A percentile compares a stretch with the other conserved stretches of the same genome.
These are phyloP conservation scores for Corapipo altera DNA, from an alignment of 2,113 vertebrate genomes.

Conservation along the genomic window DNA sequence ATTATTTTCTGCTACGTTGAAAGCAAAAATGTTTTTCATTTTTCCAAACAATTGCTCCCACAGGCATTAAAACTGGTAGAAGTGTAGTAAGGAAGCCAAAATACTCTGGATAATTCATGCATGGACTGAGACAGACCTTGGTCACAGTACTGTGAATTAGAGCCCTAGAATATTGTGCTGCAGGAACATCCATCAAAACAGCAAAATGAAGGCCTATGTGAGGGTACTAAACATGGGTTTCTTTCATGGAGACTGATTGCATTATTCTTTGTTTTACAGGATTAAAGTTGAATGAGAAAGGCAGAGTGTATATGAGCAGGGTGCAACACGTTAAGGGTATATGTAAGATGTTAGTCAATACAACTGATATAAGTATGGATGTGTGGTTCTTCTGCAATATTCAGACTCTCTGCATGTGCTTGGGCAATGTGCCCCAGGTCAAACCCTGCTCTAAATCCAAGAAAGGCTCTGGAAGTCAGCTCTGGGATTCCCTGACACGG, in stretches of 20 bases:
- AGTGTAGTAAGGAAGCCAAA: neutral
- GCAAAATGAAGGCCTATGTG: neutral
- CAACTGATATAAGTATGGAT: neutral
- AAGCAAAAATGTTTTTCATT: neutral
- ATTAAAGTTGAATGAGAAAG: neutral
- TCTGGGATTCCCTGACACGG: accelerated
- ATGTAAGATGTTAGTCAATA: neutral
- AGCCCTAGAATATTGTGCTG: neutral
- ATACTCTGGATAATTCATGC: neutral
- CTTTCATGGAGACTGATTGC: neutral
- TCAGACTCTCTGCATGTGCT: neutral
- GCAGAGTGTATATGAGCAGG: neutral
- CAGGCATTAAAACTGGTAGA: neutral
- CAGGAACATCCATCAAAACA: neutral
- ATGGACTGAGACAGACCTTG: neutral
- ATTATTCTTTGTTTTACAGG: neutral
- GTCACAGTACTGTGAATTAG: neutral
- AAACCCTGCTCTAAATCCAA: neutral
- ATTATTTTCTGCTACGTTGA: neutral
- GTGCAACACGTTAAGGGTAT: neutral
- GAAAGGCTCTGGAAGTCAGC: neutral
- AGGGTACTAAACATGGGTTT: neutral
- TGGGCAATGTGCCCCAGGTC: neutral
- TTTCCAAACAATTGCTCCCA: neutral
- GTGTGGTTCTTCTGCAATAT: neutral